Base-by-base conservation (phyloP, 2,113 vertebrate genomes). In the Erpornis zantholeuca region DNA sequence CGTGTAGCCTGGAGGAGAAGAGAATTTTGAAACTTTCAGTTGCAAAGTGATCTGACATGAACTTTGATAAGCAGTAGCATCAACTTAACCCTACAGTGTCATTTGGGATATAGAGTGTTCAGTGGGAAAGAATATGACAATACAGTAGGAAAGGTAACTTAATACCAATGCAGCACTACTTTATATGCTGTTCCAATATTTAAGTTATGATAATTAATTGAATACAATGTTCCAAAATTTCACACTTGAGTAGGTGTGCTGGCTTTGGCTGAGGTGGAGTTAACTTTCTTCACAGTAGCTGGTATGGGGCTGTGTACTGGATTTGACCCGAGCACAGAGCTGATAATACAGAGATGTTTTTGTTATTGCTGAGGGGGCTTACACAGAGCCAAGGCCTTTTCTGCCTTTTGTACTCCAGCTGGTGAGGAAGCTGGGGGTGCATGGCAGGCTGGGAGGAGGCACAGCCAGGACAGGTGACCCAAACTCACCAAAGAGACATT, bases 151-250 rank as follows among this genome's bases (percentile, higher is more conserved):
- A 94, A 94, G 56, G 23, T 54, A 63, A 60, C 69, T 54, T 84
- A 89, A 91, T 92, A 80, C 23, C 15, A 72, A 53, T 57, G 19
- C 65, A 96, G 53, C 57, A 85, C 8, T 69, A 25, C 23, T 94
- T 94, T 33, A 89, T 57, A 68, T 29, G 28, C 25, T 42, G 12
- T 27, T 92, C 53, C 73, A 65, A n/a, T 65, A 77, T 60, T n/a
- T 69, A 25, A 80, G n/a, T 88, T 61, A 50, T 4, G 6, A 29
- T 92, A 94, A 72, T 64, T 90, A 94, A 44, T 92, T 69, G 20
- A 96, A 95, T 91, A 95, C n/a, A 45, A 68, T 65, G 66, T 59
- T 88, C 95, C 82, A 86, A 90, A 97, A 77, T 89, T 79, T 95
- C 69, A 91, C 49, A 44, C 23, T 42, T 85, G 66, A 86, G 68